A percentile compares a stretch with the other conserved stretches of the same genome.
These are phyloP conservation scores for Lanistes nyassanus DNA, from an alignment of 1,140 invertebrate genomes.

Conservation along the genomic window DNA sequence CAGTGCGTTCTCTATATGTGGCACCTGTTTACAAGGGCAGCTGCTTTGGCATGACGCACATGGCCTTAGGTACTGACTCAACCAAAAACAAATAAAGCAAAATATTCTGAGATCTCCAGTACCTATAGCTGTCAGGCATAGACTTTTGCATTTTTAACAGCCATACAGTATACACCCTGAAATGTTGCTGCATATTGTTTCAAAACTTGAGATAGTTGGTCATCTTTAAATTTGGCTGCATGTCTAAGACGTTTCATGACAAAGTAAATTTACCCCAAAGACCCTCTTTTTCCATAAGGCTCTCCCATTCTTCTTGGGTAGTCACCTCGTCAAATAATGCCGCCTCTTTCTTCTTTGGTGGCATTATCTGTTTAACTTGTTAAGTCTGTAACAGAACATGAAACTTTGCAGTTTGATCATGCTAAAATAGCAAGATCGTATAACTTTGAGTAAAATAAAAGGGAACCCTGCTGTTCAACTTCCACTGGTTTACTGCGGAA, in stretches of 20 bases:
- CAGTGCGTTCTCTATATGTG: no score
- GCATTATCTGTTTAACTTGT: constrained; percentile 45
- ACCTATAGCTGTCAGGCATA: neutral
- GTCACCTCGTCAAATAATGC: constrained; percentile 65
- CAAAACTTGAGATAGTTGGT: neutral
- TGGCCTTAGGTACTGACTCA: no score
- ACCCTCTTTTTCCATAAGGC: constrained; percentile 81
- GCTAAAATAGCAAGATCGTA: no score
- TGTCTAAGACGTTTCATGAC: neutral
- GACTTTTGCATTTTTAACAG: neutral
- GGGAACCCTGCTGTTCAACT: no score
- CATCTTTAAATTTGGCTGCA: no score
- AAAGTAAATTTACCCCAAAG: constrained; percentile 76
- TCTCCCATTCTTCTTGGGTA: constrained; percentile 89
- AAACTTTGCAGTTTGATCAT: no score
- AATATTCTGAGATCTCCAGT: no score
- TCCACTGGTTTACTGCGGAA: no score
- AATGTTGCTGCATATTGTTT: neutral
- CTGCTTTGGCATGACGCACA: no score
- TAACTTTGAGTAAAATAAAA: no score
- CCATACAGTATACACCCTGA: neutral
- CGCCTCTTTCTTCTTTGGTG: constrained; percentile 64
- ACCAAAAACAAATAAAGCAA: no score
- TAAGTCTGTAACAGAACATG: neutral
- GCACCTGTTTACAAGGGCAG: no score